A percentile compares a stretch with the other conserved stretches of the same genome.
These are phyloP conservation scores for Hydrophis major DNA, from an alignment of 2,797 vertebrate genomes.

Conservation along the genomic window DNA sequence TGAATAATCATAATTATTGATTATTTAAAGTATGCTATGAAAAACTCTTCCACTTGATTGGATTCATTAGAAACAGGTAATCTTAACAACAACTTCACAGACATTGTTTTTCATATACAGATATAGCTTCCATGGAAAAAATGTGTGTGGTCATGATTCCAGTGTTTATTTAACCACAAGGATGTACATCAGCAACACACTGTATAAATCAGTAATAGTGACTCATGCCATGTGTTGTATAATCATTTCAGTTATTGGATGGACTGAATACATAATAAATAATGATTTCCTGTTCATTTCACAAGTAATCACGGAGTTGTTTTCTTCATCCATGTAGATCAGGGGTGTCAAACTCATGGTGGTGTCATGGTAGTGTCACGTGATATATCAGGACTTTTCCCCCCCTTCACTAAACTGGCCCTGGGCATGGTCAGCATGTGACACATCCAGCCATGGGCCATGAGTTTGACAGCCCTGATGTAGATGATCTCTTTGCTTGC, in stretches of 20 bases:
- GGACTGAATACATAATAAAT: background rate
- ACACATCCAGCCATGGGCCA: no score
- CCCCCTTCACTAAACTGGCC: no score
- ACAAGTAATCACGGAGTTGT: background rate
- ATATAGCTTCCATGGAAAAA: constrained; percentile 16
- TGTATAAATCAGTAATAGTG: background rate
- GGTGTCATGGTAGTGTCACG: no score
- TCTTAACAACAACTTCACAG: background rate
- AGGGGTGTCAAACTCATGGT: no score
- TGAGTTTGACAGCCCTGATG: no score
- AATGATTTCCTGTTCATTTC: background rate
- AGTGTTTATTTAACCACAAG: constrained; percentile 4
- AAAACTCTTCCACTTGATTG: background rate
- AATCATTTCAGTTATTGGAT: background rate
- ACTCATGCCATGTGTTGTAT: background rate
- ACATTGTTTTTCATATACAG: constrained; percentile 6
- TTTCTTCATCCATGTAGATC: background rate
- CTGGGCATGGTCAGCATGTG: no score
- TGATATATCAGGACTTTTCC: no score
- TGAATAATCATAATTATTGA: background rate
- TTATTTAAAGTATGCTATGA: background rate
- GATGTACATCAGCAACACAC: background rate
- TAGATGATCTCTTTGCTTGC: background rate
- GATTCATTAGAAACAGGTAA: background rate
- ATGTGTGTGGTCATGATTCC: background rate